Evolutionary conservation across 2,113 vertebrate species (phyloP).

Genomic region (Coryphaenoides rupestris): DNA sequence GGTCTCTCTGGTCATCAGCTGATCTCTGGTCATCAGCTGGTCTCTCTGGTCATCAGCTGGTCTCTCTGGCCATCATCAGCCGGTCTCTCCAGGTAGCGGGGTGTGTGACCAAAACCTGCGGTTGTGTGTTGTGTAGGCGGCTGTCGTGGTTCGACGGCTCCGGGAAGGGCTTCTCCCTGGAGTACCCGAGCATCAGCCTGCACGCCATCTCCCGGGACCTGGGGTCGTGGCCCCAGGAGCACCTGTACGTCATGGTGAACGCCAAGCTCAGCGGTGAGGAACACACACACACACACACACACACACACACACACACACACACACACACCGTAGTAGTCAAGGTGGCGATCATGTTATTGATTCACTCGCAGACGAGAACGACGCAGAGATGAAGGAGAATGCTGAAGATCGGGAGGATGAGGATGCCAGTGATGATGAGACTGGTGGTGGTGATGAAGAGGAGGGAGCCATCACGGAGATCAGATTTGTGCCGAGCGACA

Average conservation of each 20-base stretch:
- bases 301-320: no score
- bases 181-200: conserved; percentile 92
- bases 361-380: conserved; percentile 74
- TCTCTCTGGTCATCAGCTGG: no score
- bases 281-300: neutral
- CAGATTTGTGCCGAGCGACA: conserved; percentile 89
- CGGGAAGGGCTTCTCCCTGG: conserved; percentile 87
- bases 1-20: no score
- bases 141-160: conserved; percentile 90
- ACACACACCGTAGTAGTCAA: no score
- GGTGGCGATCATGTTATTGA: no score
- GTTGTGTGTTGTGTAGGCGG: conserved; percentile 65
- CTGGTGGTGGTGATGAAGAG: conserved; percentile 56
- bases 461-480: conserved; percentile 87
- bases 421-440: conserved; percentile 56
- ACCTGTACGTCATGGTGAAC: conserved; percentile 97
- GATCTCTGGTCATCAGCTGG: no score
- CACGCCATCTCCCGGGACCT: conserved; percentile 92
- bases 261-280: conserved; percentile 81
- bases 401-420: conserved; percentile 66
- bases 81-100: no score
- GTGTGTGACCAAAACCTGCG: neutral
- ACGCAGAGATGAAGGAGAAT: conserved; percentile 70
- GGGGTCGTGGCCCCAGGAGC: conserved; percentile 83
- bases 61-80: no score